These are phyloP conservation scores for Lepidonotus clava DNA, from an alignment of 2,888 invertebrate genomes.

Conservation along the genomic window DNA sequence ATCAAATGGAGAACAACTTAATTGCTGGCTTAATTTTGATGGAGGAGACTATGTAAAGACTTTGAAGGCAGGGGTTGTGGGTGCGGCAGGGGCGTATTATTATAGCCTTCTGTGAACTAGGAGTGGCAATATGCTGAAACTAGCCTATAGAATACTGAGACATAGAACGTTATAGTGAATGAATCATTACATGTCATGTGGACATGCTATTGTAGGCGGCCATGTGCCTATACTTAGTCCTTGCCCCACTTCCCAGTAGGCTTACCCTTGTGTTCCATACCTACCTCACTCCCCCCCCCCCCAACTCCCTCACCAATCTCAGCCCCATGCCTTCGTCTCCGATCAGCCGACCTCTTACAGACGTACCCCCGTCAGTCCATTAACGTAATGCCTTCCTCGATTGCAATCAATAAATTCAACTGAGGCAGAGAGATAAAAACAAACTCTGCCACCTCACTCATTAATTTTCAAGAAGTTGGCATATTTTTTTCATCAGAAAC, in stretches of 20 bases:
- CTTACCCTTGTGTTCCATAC: not conserved
- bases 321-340: conserved; percentile 7
- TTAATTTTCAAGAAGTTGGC: too few relatives aligned
- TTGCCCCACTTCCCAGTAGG: conserved; percentile 4
- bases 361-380: not conserved
- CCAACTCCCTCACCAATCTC: conserved; percentile 1
- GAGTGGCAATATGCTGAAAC: too few relatives aligned
- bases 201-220: conserved; percentile 3
- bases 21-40: conserved; percentile 19
- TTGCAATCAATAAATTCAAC: conserved; percentile 28
- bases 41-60: not conserved
- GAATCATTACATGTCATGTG: conserved; percentile 18
- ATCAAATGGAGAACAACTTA: too few relatives aligned
- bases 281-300: not conserved
- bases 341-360: conserved; percentile 3
- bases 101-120: too few relatives aligned
- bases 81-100: too few relatives aligned
- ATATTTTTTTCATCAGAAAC: too few relatives aligned
- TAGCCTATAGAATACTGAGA: too few relatives aligned
- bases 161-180: too few relatives aligned
- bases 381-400: conserved; percentile 39
- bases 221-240: not conserved
- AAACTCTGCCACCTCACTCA: too few relatives aligned
- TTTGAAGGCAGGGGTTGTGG: not conserved
- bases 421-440: too few relatives aligned